Conservation (phyloP, 2,888 invertebrate species). For the Tinea semifulvella region DNA sequence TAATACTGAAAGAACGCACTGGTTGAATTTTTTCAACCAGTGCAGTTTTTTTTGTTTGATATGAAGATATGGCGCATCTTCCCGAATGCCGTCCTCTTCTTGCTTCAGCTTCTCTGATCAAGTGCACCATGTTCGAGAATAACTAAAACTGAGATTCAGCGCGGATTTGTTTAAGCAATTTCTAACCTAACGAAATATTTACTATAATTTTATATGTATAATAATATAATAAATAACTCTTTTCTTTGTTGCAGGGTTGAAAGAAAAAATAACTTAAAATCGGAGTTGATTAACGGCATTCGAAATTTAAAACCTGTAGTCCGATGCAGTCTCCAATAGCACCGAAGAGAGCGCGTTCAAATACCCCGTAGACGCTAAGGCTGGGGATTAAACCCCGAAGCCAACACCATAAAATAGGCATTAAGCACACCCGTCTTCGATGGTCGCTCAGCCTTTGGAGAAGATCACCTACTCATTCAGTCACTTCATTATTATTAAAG, state of each 20-base stretch:
- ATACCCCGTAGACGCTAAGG: slow-evolving; percentile 24
- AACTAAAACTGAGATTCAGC: too few species aligned
- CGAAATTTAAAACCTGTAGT: slow-evolving; percentile 19
- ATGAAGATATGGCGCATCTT: too few species aligned
- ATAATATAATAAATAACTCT: not conserved
- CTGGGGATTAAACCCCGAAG: slow-evolving; percentile 4
- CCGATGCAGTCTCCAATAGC: slow-evolving; percentile 45
- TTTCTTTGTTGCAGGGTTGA: slow-evolving; percentile 51
- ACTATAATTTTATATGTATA: not conserved
- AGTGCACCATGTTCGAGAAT: too few species aligned
- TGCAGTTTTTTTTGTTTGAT: too few species aligned
- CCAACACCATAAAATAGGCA: not conserved
- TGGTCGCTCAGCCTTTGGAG: slow-evolving; percentile 52
- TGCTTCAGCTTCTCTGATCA: too few species aligned
- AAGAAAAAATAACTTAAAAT: slow-evolving; percentile 34
- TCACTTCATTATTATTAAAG: slow-evolving; percentile 68
- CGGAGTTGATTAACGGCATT: slow-evolving; percentile 7
- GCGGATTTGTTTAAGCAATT: too few species aligned
- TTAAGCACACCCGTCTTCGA: slow-evolving; percentile 33
- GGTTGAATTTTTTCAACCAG: too few species aligned
- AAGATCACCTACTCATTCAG: slow-evolving; percentile 55
- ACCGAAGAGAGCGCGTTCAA: slow-evolving; percentile 26
- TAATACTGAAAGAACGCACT: too few species aligned
- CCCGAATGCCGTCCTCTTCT: too few species aligned
- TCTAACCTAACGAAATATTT: too few species aligned